Evolutionary conservation across 2,113 vertebrate species (phyloP).

Genomic region (Paraplagusia blochii): DNA sequence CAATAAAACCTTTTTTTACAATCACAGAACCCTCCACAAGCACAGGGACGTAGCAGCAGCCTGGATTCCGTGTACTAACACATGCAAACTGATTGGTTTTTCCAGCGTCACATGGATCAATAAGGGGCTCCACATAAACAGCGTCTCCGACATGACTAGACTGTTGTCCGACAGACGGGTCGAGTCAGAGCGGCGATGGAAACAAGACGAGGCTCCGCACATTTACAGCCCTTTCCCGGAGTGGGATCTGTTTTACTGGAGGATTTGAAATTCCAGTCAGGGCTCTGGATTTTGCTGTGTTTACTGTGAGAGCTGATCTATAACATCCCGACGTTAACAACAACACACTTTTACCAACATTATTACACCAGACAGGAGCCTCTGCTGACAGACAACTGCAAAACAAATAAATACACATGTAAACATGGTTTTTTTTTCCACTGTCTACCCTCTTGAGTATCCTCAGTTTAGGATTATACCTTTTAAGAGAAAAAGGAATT

Average conservation of each 20-base stretch:
- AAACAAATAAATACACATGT: too few species aligned
- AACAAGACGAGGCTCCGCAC: constrained; percentile 10
- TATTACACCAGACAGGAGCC: too few species aligned
- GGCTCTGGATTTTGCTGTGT: constrained; percentile 17
- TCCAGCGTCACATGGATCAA: constrained; percentile 41
- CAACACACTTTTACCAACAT: too few species aligned
- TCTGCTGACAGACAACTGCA: too few species aligned
- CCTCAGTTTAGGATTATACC: too few species aligned
- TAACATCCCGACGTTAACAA: background rate
- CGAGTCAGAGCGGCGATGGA: background rate
- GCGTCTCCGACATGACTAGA: constrained; percentile 55
- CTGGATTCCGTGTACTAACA: constrained; percentile 7
- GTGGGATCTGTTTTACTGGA: constrained; percentile 16
- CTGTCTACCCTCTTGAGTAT: too few species aligned
- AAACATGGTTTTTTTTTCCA: too few species aligned
- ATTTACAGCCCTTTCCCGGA: constrained; percentile 48
- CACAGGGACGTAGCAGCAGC: background rate
- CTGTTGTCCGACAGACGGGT: constrained; percentile 19
- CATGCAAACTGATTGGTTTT: constrained; percentile 36
- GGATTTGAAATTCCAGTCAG: constrained; percentile 46
- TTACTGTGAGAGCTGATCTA: constrained; percentile 36
- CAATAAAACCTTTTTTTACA: too few species aligned
- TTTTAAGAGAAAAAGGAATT: too few species aligned
- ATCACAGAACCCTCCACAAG: background rate
- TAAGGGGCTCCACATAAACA: constrained; percentile 40